These are phyloP conservation scores for Mellilla xanthometata DNA, from an alignment of 2,888 invertebrate species.

Conservation along the genomic window DNA sequence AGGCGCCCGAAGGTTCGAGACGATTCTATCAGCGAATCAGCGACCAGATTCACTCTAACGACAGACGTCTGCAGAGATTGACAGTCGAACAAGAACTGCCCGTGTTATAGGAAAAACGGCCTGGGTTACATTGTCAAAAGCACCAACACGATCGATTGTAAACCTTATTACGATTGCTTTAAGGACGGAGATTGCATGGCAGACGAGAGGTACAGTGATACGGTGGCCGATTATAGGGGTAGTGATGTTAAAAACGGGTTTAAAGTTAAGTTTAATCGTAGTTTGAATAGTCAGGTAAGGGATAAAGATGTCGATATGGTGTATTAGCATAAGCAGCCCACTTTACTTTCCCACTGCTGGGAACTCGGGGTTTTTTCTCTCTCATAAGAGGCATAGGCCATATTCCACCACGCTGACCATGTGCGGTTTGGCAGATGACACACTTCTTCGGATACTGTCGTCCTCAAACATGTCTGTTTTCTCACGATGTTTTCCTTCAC, in stretches of 20 bases:
- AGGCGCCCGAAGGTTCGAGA: constrained; percentile 61
- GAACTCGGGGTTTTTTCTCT: too few relatives aligned
- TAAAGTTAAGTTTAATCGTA: constrained; percentile 70
- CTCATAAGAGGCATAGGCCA: too few relatives aligned
- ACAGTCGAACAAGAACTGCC: constrained; percentile 56
- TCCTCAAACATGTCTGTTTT: too few relatives aligned
- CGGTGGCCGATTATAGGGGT: constrained; percentile 58
- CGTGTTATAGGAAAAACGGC: constrained; percentile 51
- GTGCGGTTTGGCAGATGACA: too few relatives aligned
- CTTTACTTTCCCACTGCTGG: too few relatives aligned
- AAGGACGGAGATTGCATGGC: constrained; percentile 46
- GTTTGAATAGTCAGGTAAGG: constrained; percentile 71
- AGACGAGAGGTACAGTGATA: constrained; percentile 65
- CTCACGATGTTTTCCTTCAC: too few relatives aligned
- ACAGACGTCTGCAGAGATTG: constrained; percentile 70
- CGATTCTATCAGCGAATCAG: constrained; percentile 70
- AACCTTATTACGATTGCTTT: constrained; percentile 75
- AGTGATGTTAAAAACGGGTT: constrained; percentile 58
- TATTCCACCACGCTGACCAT: too few relatives aligned
- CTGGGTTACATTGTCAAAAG: constrained; percentile 61
- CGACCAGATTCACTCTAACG: constrained; percentile 65
- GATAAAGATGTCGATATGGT: constrained; percentile 42
- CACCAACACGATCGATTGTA: constrained; percentile 71
- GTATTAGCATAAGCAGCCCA: too few relatives aligned
- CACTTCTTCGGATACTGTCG: too few relatives aligned